Conservation (phyloP, 2,888 invertebrate genomes). For the Spodoptera picta region DNA sequence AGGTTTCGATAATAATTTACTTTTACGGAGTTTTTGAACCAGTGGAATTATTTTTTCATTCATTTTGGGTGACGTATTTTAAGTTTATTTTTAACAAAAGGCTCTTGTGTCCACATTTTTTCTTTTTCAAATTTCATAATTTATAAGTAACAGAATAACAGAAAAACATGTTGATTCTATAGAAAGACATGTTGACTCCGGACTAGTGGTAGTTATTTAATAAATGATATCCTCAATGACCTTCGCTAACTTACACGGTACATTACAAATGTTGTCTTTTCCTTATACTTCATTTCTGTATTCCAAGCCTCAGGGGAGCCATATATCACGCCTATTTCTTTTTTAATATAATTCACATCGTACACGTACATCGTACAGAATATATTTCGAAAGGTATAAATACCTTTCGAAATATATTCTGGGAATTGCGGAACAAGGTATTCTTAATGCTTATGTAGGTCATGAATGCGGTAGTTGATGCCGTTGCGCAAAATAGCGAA, state of each 20-base stretch:
- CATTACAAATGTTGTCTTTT: slow-evolving; percentile 5
- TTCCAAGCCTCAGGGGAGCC: slow-evolving; percentile 20
- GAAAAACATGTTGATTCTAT: too few species aligned
- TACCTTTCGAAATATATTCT: slow-evolving; percentile 27
- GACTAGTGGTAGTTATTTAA: not conserved
- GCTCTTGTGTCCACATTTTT: too few species aligned
- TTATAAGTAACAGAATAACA: too few species aligned
- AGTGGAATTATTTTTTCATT: too few species aligned
- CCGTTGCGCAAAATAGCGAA: slow-evolving; percentile 45
- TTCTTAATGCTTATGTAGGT: slow-evolving; percentile 38
- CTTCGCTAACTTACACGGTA: slow-evolving; percentile 1
- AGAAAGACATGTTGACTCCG: too few species aligned
- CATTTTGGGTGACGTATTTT: too few species aligned
- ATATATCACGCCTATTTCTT: slow-evolving; percentile 17
- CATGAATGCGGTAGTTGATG: slow-evolving; percentile 53
- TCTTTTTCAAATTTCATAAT: too few species aligned
- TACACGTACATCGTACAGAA: too few species aligned
- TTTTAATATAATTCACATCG: slow-evolving; percentile 25
- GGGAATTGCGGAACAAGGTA: slow-evolving; percentile 32
- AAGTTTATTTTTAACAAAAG: too few species aligned
- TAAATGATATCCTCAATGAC: slow-evolving; percentile 20
- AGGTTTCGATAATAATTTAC: slow-evolving; percentile 21
- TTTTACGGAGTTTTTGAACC: slow-evolving; percentile 8
- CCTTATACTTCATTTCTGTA: slow-evolving; percentile 7
- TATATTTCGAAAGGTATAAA: too few species aligned